These are phyloP conservation scores for Agrotis exclamationis DNA, from an alignment of 2,888 invertebrate genomes.

Conservation along the genomic window DNA sequence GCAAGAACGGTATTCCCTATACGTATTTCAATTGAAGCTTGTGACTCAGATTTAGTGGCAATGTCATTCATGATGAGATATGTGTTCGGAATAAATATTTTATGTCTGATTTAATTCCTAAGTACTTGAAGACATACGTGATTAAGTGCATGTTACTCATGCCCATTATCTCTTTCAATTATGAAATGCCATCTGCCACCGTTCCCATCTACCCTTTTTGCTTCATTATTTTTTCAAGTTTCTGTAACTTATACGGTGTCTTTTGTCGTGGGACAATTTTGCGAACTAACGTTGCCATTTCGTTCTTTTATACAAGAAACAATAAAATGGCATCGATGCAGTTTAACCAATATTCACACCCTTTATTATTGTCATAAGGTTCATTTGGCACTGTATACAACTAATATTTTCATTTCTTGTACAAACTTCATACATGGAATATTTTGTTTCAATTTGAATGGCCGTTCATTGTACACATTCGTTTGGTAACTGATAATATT, in stretches of 20 bases:
- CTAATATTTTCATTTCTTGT: neutral
- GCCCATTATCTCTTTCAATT: constrained; percentile 13
- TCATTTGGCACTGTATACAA: neutral
- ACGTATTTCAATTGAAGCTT: constrained; percentile 49
- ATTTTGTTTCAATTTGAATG: constrained; percentile 55
- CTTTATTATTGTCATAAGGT: too few relatives aligned
- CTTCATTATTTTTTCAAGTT: neutral
- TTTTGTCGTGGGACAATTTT: too few relatives aligned
- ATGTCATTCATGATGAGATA: constrained; percentile 58
- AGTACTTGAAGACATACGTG: constrained; percentile 49
- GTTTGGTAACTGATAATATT: constrained; percentile 50
- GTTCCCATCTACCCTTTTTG: constrained; percentile 8
- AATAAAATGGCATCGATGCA: neutral
- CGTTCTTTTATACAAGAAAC: too few relatives aligned
- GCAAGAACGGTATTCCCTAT: constrained; percentile 29
- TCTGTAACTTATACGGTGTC: neutral
- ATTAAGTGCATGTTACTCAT: constrained; percentile 39
- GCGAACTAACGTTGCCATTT: too few relatives aligned
- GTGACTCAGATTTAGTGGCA: constrained; percentile 52
- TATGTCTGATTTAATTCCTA: constrained; percentile 41
- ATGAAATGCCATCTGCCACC: constrained; percentile 25
- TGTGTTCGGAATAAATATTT: constrained; percentile 52
- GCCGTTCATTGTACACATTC: constrained; percentile 30
- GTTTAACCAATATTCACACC: neutral
- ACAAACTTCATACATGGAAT: constrained; percentile 23